These are phyloP conservation scores for Lacanobia oleracea DNA, from an alignment of 2,888 invertebrate species.

Conservation along the genomic window DNA sequence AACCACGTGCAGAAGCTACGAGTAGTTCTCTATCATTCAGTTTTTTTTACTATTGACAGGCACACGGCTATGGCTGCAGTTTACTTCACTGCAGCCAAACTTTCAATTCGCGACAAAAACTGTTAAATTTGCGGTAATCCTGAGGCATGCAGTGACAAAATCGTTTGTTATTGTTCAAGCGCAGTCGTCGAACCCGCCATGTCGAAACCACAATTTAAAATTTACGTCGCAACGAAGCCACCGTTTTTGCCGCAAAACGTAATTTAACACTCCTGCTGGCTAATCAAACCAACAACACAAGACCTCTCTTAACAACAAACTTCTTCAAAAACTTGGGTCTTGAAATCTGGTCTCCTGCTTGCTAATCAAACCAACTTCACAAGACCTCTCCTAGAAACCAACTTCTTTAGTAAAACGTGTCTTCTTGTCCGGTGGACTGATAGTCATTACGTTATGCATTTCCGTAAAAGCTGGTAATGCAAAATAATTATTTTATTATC, in stretches of 20 bases:
- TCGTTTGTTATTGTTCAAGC: slow-evolving; percentile 69
- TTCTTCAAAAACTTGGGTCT: slow-evolving; percentile 22
- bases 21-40: too few species aligned
- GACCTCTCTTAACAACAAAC: slow-evolving; percentile 37
- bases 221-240: slow-evolving; percentile 68
- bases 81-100: slow-evolving; percentile 22
- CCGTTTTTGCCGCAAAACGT: slow-evolving; percentile 77
- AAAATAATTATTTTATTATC: slow-evolving; percentile 57
- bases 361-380: slow-evolving; percentile 69
- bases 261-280: slow-evolving; percentile 74
- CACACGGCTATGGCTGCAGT: not conserved
- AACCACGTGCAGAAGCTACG: too few species aligned
- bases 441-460: slow-evolving; percentile 53
- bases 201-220: slow-evolving; percentile 75
- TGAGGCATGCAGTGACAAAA: slow-evolving; percentile 64
- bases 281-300: slow-evolving; percentile 70
- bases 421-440: slow-evolving; percentile 21
- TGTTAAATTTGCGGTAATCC: slow-evolving; percentile 47
- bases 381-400: slow-evolving; percentile 38
- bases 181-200: slow-evolving; percentile 76
- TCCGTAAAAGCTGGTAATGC: slow-evolving; percentile 60
- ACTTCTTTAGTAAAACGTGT: slow-evolving; percentile 6
- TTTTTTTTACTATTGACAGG: too few species aligned
- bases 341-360: slow-evolving; percentile 56
- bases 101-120: slow-evolving; percentile 53